A percentile compares a stretch with the other conserved stretches of the same genome.
Evolutionary conservation across 2,113 vertebrate genomes (phyloP).

Genomic region (Strix uralensis): DNA sequence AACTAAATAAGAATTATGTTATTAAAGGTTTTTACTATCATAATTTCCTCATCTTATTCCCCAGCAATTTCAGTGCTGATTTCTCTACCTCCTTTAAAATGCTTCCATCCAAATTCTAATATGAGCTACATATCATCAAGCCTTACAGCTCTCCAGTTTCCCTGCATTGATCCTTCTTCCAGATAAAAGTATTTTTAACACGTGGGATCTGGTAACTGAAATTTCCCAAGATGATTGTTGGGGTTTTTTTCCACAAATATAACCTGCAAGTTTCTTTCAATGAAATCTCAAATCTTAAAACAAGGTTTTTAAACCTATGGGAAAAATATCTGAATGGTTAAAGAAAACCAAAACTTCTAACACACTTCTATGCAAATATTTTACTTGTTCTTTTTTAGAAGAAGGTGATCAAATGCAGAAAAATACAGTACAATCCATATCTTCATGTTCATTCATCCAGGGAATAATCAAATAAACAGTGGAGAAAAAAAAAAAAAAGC

Average conservation of each 20-base stretch:
- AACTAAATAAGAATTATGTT: not conserved
- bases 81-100: not conserved
- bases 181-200: not conserved
- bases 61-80: not conserved
- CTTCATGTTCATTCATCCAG: not conserved
- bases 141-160: accelerated
- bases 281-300: not conserved
- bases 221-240: not conserved
- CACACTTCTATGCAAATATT: not conserved
- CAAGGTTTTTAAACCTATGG: not conserved
- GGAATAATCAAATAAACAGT: not conserved
- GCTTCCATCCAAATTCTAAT: not conserved
- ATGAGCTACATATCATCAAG: not conserved
- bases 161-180: not conserved
- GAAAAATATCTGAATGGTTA: not conserved
- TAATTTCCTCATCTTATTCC: not conserved
- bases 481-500: not conserved
- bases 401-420: not conserved
- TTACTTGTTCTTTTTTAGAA: not conserved
- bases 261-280: not conserved
- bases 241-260: not conserved
- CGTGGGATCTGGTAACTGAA: not conserved
- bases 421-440: not conserved
- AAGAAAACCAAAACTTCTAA: not conserved
- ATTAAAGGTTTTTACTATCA: not conserved